A percentile compares a stretch with the other conserved stretches of the same genome.
These are phyloP conservation scores for Esox lucius DNA, from an alignment of 2,797 vertebrate species.

Conservation along the genomic window DNA sequence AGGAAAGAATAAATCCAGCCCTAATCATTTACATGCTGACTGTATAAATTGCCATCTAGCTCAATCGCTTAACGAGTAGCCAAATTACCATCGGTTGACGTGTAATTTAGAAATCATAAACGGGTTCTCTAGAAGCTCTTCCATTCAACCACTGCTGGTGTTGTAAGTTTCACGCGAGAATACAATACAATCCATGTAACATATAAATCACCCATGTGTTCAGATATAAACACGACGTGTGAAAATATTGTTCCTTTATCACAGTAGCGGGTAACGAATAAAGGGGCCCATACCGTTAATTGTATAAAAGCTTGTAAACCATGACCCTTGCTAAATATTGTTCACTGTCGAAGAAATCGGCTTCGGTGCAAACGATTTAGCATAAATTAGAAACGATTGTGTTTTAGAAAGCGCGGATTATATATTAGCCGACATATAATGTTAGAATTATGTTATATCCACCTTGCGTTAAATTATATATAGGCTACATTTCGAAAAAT, in stretches of 20 bases:
- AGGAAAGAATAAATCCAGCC: conserved; percentile 52
- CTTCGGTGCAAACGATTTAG: conserved; percentile 7
- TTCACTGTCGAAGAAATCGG: conserved; percentile 13
- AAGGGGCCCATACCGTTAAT: background rate
- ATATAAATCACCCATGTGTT: background rate
- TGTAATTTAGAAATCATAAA: background rate
- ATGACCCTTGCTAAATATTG: conserved; percentile 9
- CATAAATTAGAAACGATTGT: conserved; percentile 1
- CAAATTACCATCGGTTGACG: background rate
- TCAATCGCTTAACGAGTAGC: conserved; percentile 26
- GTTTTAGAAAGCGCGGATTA: background rate
- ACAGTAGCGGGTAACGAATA: background rate
- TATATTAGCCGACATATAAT: background rate
- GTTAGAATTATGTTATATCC: too few relatives aligned
- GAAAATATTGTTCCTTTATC: background rate
- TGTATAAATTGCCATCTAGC: conserved; percentile 34
- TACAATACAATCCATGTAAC: background rate
- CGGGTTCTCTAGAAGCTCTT: conserved; percentile 4
- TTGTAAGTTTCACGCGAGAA: background rate
- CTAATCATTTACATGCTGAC: conserved; percentile 47
- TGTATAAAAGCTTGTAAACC: conserved; percentile 23
- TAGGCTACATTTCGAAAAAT: background rate
- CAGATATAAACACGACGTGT: background rate
- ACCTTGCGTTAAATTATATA: too few relatives aligned
- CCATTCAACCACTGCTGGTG: background rate